Conservation (phyloP, 1,140 invertebrate genomes). For the Drosophila melanogaster region DNA sequence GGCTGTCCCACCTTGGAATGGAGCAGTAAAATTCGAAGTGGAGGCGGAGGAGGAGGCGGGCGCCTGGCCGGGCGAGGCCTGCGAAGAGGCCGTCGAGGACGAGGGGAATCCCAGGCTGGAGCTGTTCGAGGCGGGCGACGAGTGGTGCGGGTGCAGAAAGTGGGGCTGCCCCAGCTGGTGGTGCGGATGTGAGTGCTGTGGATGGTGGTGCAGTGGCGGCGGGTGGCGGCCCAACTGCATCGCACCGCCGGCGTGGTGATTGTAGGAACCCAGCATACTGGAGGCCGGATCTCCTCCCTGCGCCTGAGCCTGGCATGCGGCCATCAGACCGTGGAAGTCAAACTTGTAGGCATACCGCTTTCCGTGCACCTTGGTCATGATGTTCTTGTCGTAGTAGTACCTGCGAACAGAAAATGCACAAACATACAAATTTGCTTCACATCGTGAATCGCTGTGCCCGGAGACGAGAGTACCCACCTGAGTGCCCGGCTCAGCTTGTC, state of each 20-base stretch:
- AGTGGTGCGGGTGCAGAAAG: conserved; percentile 49
- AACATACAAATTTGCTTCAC: too few species aligned
- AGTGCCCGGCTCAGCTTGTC: conserved; percentile 96
- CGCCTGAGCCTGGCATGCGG: conserved; percentile 93
- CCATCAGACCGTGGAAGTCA: conserved; percentile 93
- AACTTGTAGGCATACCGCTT: conserved; percentile 97
- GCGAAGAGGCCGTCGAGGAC: conserved; percentile 65
- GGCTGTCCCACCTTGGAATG: conserved; percentile 23
- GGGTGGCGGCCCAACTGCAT: conserved; percentile 40
- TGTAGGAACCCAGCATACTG: conserved; percentile 77
- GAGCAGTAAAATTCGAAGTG: conserved; percentile 30
- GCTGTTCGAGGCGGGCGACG: conserved; percentile 62
- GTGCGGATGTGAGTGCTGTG: conserved; percentile 53
- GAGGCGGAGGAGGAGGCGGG: conserved; percentile 66
- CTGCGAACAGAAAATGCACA: conserved; percentile 84
- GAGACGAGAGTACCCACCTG: conserved; percentile 85
- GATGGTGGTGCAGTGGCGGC: conserved; percentile 45
- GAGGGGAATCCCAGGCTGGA: conserved; percentile 81
- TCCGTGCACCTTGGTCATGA: conserved; percentile 97
- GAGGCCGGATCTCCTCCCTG: conserved; percentile 83
- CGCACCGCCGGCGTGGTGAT: conserved; percentile 59
- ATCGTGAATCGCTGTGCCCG: too few species aligned
- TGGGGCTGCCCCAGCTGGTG: conserved; percentile 41
- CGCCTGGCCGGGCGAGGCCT: conserved; percentile 83
- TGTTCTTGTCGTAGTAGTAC: conserved; percentile 99